Base-by-base conservation (phyloP, 2,888 invertebrate genomes). In the Leuctra nigra region DNA sequence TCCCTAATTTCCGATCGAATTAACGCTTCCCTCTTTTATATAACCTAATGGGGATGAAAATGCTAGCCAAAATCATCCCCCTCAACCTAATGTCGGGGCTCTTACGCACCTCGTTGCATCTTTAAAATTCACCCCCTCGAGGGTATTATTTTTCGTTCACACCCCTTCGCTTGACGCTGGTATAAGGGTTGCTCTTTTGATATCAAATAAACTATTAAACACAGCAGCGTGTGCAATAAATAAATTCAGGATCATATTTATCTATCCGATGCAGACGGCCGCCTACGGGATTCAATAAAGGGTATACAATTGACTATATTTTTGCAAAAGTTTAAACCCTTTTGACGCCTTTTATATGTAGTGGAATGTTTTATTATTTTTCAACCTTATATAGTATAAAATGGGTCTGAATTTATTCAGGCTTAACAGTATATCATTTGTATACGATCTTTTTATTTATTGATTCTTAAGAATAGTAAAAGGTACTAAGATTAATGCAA, bases 91-190 rank as follows among this genome's bases (percentile, higher is more conserved):
- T 56, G 50, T 38, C 24, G 38, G 33, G 50, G 24, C 38, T 48
- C 29, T 56, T 50, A 56, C 35, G 14, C 57, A 44, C 57, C 38
- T 50, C 53, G 38, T 38, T 47, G 47, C 54, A 54, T 53, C 57
- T 54, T 57, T 57, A 57, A 57, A 50, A 57, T 53, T 57, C 57
- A 57, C 57, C 54, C 57, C 24, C 39, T n/a, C n/a, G n/a, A n/a
- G 39, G 20, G 6, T 20, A 54, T 36, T 48, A 24, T 29, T 18
- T 22, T 41, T 36, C 56, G 44, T 59, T 55, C 53, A 59, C 59
- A 56, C 59, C 56, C 56, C 56, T 56, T 53, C 53, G 53, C 53
- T 53, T 38, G 22, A 22, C 33, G 38, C 16, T 29, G 41, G 36
- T 23, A 53, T 47, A 55, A 35, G 50, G 50, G 50, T 18, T 29